Percentiles rank a stretch among this genome's conserved stretches.
These are phyloP conservation scores for Urosaurus nigricauda DNA, from an alignment of 2,797 vertebrate genomes.

Conservation along the genomic window DNA sequence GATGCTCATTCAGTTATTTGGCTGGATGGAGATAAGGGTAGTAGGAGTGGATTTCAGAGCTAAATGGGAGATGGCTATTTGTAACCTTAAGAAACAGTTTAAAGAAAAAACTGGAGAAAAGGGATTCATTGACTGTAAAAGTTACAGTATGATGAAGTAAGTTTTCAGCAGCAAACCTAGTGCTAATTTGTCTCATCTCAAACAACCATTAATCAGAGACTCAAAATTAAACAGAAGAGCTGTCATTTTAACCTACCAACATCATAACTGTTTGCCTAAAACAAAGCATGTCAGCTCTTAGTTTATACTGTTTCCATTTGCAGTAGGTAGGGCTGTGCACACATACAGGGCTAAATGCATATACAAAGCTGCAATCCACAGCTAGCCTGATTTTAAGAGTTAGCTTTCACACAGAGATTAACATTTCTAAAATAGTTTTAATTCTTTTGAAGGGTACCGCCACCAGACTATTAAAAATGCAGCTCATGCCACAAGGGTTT, in stretches of 20 bases:
- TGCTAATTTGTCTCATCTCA: slow-evolving; percentile 18
- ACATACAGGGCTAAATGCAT: slow-evolving; percentile 45
- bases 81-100: too few species aligned
- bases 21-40: slow-evolving; percentile 1
- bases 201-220: slow-evolving; percentile 25
- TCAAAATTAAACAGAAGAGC: slow-evolving; percentile 35
- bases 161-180: slow-evolving; percentile 55
- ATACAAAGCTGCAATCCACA: slow-evolving; percentile 25
- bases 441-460: slow-evolving; percentile 38
- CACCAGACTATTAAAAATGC: slow-evolving; percentile 54
- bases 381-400: slow-evolving; percentile 54
- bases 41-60: slow-evolving; percentile 50
- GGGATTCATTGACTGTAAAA: neutral
- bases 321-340: slow-evolving; percentile 66
- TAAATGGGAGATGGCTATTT: slow-evolving; percentile 30
- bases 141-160: slow-evolving; percentile 24
- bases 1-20: slow-evolving; percentile 44
- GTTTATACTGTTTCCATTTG: slow-evolving; percentile 52
- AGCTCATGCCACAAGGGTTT: slow-evolving; percentile 58
- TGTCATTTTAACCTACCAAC: slow-evolving; percentile 36
- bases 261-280: slow-evolving; percentile 48
- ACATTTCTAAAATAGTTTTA: slow-evolving; percentile 67
- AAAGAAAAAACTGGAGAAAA: neutral
- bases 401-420: slow-evolving; percentile 58
- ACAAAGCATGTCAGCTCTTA: slow-evolving; percentile 49